These are phyloP conservation scores for Lepidocolaptes lacrymiger DNA, from an alignment of 2,797 vertebrate genomes.

Conservation along the genomic window DNA sequence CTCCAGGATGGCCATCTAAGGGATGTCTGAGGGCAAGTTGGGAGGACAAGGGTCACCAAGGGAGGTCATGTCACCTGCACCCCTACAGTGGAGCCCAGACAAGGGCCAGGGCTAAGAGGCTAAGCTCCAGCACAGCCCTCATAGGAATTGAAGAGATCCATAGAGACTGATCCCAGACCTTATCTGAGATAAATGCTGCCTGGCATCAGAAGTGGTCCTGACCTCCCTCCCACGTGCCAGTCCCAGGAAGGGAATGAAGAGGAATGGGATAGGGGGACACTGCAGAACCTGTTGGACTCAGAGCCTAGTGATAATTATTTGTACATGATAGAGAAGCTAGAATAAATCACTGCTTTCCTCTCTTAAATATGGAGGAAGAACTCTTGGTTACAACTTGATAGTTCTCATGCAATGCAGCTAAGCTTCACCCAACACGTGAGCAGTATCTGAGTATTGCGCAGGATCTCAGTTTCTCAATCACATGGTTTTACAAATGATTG, in stretches of 20 bases:
- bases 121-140: background rate
- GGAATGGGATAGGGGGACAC: background rate
- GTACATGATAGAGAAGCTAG: background rate
- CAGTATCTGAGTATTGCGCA: background rate
- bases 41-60: background rate
- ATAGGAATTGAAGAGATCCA: background rate
- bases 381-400: background rate
- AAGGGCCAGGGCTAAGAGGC: background rate
- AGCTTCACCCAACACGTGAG: background rate
- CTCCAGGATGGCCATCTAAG: background rate
- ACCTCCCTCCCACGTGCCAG: accelerated
- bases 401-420: background rate
- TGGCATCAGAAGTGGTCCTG: accelerated
- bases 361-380: background rate
- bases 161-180: background rate
- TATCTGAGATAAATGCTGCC: background rate
- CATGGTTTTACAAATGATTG: background rate
- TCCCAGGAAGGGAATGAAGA: background rate
- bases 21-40: accelerated
- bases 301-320: background rate
- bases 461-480: background rate
- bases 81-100: accelerated
- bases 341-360: background rate
- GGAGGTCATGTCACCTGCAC: accelerated
- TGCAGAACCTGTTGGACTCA: background rate